phyloP scores from a whole-genome alignment of 2,113 vertebrate genomes.

The Sinocyclocheilus grahami region DNA sequence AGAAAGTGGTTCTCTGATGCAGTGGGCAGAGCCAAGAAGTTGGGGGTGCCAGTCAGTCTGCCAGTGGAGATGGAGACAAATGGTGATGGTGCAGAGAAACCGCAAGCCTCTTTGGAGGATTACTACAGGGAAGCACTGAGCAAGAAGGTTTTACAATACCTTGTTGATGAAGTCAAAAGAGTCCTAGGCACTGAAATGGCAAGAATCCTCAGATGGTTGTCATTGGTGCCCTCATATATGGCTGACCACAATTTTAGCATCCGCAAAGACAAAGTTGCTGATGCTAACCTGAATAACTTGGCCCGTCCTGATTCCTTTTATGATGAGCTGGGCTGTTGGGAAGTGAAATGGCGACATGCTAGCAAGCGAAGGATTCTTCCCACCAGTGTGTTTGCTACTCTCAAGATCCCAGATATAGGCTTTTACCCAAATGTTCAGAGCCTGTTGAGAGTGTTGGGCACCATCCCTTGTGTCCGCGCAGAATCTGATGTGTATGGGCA shows the following conservation, averaged over 20 bases:
- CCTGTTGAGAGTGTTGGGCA: slow-evolving; percentile 77
- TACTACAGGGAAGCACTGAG: slow-evolving; percentile 75
- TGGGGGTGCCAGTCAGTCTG: slow-evolving; percentile 71
- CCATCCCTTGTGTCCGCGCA: slow-evolving; percentile 78
- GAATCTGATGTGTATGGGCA: slow-evolving; percentile 79
- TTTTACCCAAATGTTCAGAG: slow-evolving; percentile 82
- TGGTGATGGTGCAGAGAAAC: slow-evolving; percentile 52
- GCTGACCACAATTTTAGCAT: slow-evolving; percentile 83
- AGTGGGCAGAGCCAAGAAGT: slow-evolving; percentile 76
- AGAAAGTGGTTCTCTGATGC: slow-evolving; percentile 80
- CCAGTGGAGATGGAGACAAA: slow-evolving; percentile 59
- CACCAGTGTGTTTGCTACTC: slow-evolving; percentile 76
- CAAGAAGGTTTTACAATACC: slow-evolving; percentile 76
- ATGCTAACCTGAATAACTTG: slow-evolving; percentile 80
- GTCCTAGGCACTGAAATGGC: slow-evolving; percentile 81
- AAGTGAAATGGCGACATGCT: slow-evolving; percentile 80
- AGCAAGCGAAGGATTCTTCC: slow-evolving; percentile 81
- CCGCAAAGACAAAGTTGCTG: slow-evolving; percentile 80
- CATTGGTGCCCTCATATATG: slow-evolving; percentile 80
- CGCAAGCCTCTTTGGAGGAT: slow-evolving; percentile 72
- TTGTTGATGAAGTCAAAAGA: slow-evolving; percentile 77
- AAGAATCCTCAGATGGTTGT: slow-evolving; percentile 79
- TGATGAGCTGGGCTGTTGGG: slow-evolving; percentile 81
- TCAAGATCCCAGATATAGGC: slow-evolving; percentile 80
- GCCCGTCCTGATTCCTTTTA: slow-evolving; percentile 79